These are phyloP conservation scores for Diglossa cyanea DNA, from an alignment of 2,797 vertebrate species.

Conservation along the genomic window DNA sequence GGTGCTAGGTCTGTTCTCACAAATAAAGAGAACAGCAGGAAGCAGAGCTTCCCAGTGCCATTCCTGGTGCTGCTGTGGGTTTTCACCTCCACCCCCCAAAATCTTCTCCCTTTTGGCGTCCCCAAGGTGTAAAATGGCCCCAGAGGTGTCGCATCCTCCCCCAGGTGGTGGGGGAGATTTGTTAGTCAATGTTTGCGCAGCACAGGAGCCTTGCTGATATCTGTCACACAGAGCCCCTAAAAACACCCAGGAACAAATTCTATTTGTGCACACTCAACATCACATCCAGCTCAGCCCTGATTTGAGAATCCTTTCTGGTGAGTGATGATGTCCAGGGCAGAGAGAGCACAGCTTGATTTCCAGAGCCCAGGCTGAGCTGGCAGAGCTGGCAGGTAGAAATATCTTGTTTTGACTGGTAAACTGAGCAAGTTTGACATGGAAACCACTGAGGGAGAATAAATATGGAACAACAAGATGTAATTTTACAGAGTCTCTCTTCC, in stretches of 20 bases:
- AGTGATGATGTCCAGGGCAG: slow-evolving; percentile 58
- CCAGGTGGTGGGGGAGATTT: neutral
- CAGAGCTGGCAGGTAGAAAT: slow-evolving; percentile 64
- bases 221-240: neutral
- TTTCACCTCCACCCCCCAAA: neutral
- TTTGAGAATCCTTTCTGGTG: slow-evolving; percentile 35
- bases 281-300: neutral
- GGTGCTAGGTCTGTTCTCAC: neutral
- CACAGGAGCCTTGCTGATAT: neutral
- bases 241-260: slow-evolving; percentile 1
- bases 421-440: slow-evolving; percentile 65
- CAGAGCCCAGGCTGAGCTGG: slow-evolving; percentile 62
- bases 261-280: neutral
- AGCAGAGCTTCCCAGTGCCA: neutral
- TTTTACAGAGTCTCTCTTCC: slow-evolving; percentile 46
- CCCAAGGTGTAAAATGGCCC: neutral
- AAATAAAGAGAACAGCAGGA: neutral
- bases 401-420: slow-evolving; percentile 69
- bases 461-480: slow-evolving; percentile 61
- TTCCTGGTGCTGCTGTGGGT: neutral
- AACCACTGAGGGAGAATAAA: slow-evolving; percentile 64
- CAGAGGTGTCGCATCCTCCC: neutral
- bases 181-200: neutral
- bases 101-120: neutral
- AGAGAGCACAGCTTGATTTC: slow-evolving; percentile 64